A percentile compares a stretch with the other conserved stretches of the same genome.
Evolutionary conservation across 1,140 invertebrate species (phyloP).

Genomic region (Sinella curviseta): DNA sequence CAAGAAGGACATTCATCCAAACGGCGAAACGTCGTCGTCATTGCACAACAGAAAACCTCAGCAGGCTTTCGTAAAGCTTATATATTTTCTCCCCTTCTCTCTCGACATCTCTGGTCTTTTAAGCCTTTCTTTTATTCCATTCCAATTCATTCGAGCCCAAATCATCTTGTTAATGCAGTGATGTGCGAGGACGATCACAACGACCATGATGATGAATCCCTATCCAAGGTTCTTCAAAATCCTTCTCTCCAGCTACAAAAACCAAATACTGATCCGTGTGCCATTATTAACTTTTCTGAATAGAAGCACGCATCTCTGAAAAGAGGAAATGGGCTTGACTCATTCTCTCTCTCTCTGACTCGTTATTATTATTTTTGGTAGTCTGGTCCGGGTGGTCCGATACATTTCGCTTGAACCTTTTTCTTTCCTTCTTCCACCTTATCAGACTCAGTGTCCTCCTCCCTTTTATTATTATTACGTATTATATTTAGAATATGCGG

Average conservation of each 20-base stretch:
- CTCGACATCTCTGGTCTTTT: background rate
- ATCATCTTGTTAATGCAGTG: background rate
- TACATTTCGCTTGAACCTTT: background rate
- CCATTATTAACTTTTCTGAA: constrained; percentile 14
- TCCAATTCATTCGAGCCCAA: background rate
- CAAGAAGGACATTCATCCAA: no score
- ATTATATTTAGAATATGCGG: no score
- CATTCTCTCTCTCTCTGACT: background rate
- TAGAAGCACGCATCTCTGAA: background rate
- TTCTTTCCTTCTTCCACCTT: no score
- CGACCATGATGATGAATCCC: background rate
- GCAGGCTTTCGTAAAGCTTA: background rate
- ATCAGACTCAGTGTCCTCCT: no score
- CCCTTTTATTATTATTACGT: no score
- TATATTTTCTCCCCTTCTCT: background rate
- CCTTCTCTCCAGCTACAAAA: no score
- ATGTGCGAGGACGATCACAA: no score
- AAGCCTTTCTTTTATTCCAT: background rate
- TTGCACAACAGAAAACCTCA: no score
- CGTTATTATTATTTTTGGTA: background rate
- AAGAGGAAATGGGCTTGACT: constrained; percentile 20
- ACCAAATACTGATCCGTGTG: no score
- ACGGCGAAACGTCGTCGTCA: no score
- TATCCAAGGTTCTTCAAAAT: background rate
- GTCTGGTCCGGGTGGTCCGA: background rate